Percentiles rank a stretch among this genome's conserved stretches.
phyloP scores from a whole-genome alignment of 1,140 invertebrate genomes.

The Sarcophaga bullata region DNA sequence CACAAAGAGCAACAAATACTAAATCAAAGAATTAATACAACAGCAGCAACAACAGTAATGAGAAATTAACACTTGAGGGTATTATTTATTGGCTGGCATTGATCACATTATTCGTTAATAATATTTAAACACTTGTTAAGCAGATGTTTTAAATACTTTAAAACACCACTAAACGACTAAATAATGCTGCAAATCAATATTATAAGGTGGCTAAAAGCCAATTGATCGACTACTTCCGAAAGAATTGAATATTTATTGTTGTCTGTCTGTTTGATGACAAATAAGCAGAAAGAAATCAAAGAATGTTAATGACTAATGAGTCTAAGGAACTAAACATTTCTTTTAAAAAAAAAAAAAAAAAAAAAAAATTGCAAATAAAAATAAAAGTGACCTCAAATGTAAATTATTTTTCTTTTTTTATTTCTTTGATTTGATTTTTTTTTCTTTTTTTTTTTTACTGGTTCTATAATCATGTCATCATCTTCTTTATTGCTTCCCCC shows the following conservation, averaged over 20 bases:
- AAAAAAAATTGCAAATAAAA: background rate
- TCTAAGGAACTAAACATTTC: background rate
- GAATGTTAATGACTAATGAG: background rate
- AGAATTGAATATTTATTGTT: too few relatives aligned
- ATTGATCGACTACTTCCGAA: background rate
- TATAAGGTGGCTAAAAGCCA: conserved; percentile 8
- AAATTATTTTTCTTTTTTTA: background rate
- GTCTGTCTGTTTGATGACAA: background rate
- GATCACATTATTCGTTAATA: background rate
- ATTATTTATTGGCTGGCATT: too few relatives aligned
- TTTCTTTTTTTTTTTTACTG: background rate
- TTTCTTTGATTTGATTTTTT: too few relatives aligned
- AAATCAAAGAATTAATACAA: too few relatives aligned
- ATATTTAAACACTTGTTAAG: background rate
- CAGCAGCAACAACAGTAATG: too few relatives aligned
- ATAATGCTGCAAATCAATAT: background rate
- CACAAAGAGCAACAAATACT: too few relatives aligned
- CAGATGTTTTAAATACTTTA: background rate
- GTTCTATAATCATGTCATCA: background rate
- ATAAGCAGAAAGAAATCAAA: background rate
- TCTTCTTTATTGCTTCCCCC: background rate
- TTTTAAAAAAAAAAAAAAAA: background rate
- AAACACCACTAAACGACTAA: too few relatives aligned
- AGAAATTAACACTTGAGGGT: too few relatives aligned
- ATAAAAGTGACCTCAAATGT: conserved; percentile 5